Evolutionary conservation across 2,797 vertebrate species (phyloP), one percentile per base, ranked within the genome.

Genomic region (Yasuhikotakia modesta): DNA sequence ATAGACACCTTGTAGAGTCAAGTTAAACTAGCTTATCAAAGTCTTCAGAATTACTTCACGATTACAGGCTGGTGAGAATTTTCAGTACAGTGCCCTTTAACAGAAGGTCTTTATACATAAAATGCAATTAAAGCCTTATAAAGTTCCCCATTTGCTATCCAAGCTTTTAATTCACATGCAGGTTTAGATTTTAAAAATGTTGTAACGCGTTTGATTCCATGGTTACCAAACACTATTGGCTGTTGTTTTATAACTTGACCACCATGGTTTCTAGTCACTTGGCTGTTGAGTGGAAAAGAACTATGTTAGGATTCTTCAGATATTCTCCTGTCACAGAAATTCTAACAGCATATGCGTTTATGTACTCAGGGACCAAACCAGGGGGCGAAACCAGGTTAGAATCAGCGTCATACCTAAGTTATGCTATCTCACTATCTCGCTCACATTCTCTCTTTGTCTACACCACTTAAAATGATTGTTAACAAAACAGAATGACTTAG

Each of bases 401-500:
- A 84, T 84, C 72, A 50, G 32, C n/a, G 32, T 71, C 17, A 14
- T 60, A 21, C 27, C 5, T 17, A 19, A 45, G 27, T 60, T 45
- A 53, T 66, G 32, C 35, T 43, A 22, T 57, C 35, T 46, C 60
- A 10, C 7, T 16, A 12, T n/a, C 8, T 5, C 48, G 2, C 6
- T 5, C 14, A n/a, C 8, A n/a, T n/a, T 46, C 52, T 17, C 35
- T 73, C 30, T 19, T 70, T 4, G 22, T 48, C 57, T 65, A 27
- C 53, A 48, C 50, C 69, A 73, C 53, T 79, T 65, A 77, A 68
- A 73, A 24, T 27, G 67, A 58, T 60, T 72, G 73, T 53, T 76
- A 66, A 78, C 22, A 14, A 78, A 76, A 55, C 75, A 83, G 69
- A 83, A 79, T 70, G 79, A 82, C 72, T 70, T 66, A 8, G 63